Conservation (phyloP, 2,888 invertebrate species). For the Lysandra bellargus region DNA sequence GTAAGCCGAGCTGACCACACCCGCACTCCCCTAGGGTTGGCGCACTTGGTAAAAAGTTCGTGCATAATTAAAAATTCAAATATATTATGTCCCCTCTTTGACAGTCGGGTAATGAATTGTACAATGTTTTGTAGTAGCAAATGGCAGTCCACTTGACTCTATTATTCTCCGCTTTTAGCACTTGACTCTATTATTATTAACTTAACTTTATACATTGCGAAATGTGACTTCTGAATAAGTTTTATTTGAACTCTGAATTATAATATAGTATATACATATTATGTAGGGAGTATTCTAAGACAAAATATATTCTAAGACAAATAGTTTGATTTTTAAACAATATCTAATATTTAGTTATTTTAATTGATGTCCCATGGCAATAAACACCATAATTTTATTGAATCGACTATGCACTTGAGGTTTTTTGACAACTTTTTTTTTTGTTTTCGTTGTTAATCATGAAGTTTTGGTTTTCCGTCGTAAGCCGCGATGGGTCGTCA, state of each 20-base stretch:
- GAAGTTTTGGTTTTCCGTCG: too few species aligned
- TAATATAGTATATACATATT: too few species aligned
- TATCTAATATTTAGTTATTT: too few species aligned
- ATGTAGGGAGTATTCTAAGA: too few species aligned
- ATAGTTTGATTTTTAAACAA: too few species aligned
- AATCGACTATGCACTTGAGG: too few species aligned
- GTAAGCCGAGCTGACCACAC: conserved; percentile 30
- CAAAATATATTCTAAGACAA: not conserved
- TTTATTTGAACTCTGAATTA: not conserved
- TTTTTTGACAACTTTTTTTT: too few species aligned
- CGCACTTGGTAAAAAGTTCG: conserved; percentile 39
- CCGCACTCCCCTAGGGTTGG: conserved; percentile 19
- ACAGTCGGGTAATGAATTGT: not conserved
- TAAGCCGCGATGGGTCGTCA: too few species aligned
- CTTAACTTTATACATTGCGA: not conserved
- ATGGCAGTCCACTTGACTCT: not conserved
- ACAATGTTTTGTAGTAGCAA: not conserved
- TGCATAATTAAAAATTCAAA: not conserved
- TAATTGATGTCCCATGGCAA: too few species aligned
- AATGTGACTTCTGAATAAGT: not conserved
- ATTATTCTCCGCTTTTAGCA: not conserved
- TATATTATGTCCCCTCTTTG: not conserved
- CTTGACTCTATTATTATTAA: not conserved
- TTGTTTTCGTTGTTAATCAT: too few species aligned
- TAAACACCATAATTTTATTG: too few species aligned